Evolutionary conservation across 2,888 invertebrate genomes (phyloP), one percentile per base, ranked within the genome.

Genomic region (Sisyra nigra): DNA sequence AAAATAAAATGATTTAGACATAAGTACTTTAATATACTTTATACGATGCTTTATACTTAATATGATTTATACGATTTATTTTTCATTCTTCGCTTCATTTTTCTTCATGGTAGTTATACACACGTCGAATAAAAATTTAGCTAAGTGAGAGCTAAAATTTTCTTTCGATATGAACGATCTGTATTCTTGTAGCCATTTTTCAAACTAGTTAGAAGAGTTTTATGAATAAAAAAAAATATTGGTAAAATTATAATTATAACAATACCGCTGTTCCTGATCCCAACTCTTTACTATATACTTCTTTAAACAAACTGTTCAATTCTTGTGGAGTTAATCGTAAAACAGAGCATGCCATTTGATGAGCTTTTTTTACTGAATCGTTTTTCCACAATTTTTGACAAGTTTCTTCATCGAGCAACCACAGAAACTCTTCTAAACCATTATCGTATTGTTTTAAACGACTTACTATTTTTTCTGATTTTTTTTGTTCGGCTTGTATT

Each of bases 341-440:
- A 18, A 38, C 19, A 19, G 38, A 18, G 19, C 38, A 38, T n/a
- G 38, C 38, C 18, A 19, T 38, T 38, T 38, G 18, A 24, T 38
- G 38, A 5, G 38, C 38, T 5, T 38, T 18, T 18, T 19, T 15
- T 18, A 24, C 10, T 8, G 24, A 18, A 18, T 17, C 38, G 19
- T 13, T 15, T 13, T 19, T 19, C 9, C 24, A 13, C 13, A 18
- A 18, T 10, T 38, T 24, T 38, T 11, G 24, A 34, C 15, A 34
- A 15, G 13, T 18, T 4, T 24, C 18, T n/a, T 24, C 24, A 10
- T 38, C 38, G 11, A 38, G 10, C 24, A 24, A 13, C 24, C 13
- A 19, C n/a, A 38, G 18, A 18, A 38, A 38, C 13, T 38, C 38
- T 24, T 38, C 38, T 10, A 38, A 18, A 18, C 19, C 24, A 24